phyloP scores from a whole-genome alignment of 2,888 invertebrate genomes.

The Heterodera filipjevi region DNA sequence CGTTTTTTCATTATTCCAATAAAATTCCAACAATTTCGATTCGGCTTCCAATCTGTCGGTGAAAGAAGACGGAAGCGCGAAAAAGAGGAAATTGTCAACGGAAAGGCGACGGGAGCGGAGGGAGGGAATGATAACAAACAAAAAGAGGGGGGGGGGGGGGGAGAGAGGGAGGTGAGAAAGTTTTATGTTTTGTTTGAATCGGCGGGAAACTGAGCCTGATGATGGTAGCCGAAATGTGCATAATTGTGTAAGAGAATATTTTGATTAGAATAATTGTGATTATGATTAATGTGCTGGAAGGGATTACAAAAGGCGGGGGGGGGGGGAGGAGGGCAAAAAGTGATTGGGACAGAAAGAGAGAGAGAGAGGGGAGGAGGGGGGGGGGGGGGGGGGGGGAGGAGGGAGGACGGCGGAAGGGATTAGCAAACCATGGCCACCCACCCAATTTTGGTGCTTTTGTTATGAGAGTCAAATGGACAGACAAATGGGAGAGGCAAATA shows the following conservation, averaged over 20 bases:
- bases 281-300: not conserved
- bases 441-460: not conserved
- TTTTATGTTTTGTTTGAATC: not conserved
- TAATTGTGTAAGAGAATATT: not conserved
- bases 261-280: constrained; percentile 7
- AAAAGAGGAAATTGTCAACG: not conserved
- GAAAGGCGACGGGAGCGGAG: not conserved
- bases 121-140: not conserved
- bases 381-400: not conserved
- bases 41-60: not conserved
- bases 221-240: not conserved
- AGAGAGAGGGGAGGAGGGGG: not conserved
- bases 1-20: not conserved
- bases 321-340: not conserved
- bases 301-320: not conserved
- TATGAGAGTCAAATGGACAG: constrained; percentile 8
- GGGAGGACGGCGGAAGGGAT: not conserved
- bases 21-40: not conserved
- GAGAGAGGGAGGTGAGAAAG: not conserved
- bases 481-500: not conserved
- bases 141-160: not conserved
- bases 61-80: not conserved
- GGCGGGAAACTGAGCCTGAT: not conserved
- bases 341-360: not conserved
- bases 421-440: not conserved